phyloP scores from a whole-genome alignment of 2,113 vertebrate genomes.

The Fukomys damarensis region DNA sequence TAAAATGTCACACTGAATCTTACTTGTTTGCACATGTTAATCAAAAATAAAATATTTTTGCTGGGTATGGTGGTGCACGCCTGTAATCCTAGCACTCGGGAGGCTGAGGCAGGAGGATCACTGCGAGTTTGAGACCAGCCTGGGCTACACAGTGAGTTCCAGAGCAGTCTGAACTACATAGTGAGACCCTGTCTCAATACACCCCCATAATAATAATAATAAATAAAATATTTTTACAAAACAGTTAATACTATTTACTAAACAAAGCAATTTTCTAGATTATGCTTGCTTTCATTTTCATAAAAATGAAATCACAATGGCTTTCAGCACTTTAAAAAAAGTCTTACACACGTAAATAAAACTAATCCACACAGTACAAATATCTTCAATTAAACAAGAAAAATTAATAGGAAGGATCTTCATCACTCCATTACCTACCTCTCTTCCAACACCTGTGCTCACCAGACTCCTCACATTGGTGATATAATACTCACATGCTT shows the following conservation, averaged over 20 bases:
- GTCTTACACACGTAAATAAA: background rate
- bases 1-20: background rate
- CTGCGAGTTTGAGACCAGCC: too few species aligned
- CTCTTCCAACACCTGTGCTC: background rate
- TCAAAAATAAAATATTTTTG: background rate
- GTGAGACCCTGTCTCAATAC: too few species aligned
- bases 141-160: too few species aligned
- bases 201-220: too few species aligned
- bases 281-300: conserved; percentile 15
- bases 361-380: background rate
- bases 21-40: background rate
- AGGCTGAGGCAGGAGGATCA: too few species aligned
- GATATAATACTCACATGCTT: background rate
- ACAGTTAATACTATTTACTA: background rate
- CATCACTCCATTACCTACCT: background rate
- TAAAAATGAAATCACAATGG: background rate
- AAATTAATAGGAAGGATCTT: background rate
- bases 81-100: too few species aligned
- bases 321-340: background rate
- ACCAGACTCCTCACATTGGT: accelerated
- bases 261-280: background rate
- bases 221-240: background rate
- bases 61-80: too few species aligned
- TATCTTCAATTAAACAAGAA: background rate
- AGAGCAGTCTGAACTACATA: too few species aligned